These are phyloP conservation scores for Euplexia lucipara DNA, from an alignment of 2,888 invertebrate genomes.

Conservation along the genomic window DNA sequence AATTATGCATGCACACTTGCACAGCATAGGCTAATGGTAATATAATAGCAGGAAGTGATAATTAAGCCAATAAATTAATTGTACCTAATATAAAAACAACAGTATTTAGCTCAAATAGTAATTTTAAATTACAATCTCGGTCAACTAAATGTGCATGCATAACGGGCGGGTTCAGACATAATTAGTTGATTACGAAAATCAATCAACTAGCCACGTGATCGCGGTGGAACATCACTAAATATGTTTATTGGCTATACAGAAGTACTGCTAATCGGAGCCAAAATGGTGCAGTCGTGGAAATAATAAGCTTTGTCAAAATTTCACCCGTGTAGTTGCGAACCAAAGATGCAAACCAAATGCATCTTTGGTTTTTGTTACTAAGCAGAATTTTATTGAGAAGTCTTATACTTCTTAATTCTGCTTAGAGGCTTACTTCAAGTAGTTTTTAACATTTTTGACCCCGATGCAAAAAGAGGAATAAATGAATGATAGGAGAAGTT, in stretches of 20 bases:
- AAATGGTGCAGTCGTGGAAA: neutral
- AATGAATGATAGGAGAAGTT: no score
- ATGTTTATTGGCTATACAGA: conserved; percentile 19
- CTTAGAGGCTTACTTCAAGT: no score
- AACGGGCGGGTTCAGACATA: conserved; percentile 54
- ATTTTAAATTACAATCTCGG: conserved; percentile 51
- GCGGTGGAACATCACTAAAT: conserved; percentile 20
- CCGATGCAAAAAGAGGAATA: no score
- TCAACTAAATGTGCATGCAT: conserved; percentile 51
- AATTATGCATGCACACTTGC: neutral
- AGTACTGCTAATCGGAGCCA: conserved; percentile 19
- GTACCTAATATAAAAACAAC: conserved; percentile 1
- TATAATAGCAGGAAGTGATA: neutral
- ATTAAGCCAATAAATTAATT: neutral
- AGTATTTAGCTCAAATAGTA: conserved; percentile 12
- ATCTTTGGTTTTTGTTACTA: neutral
- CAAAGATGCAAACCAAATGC: neutral
- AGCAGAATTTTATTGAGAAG: no score
- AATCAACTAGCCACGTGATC: conserved; percentile 43
- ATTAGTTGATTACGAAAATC: conserved; percentile 58
- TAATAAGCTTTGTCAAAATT: neutral
- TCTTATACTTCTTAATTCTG: no score
- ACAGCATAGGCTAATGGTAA: neutral
- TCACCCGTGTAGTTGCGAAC: no score
- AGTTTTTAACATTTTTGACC: no score